Conservation (phyloP, 2,113 vertebrate species). For the Phaetusa simplex region DNA sequence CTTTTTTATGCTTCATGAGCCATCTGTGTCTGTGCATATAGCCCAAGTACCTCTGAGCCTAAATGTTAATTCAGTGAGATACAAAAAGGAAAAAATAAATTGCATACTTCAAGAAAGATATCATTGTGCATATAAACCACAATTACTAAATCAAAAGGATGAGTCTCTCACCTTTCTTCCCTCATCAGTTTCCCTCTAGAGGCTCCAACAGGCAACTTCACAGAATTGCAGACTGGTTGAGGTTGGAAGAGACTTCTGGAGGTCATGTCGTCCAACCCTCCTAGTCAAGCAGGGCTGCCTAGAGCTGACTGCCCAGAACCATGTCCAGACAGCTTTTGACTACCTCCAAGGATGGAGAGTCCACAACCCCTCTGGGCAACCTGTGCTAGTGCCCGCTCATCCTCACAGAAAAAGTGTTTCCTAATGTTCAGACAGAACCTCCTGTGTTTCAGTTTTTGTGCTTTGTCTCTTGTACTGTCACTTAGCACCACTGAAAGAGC, state of each 20-base stretch:
- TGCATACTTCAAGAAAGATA: neutral
- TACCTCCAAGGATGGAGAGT: neutral
- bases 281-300: neutral
- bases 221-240: neutral
- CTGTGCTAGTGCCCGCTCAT: neutral
- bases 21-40: neutral
- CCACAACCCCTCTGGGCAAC: neutral
- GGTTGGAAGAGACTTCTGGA: neutral
- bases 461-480: neutral
- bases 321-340: neutral
- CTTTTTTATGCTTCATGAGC: neutral
- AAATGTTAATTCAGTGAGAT: neutral
- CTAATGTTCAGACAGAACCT: neutral
- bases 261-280: rapidly evolving
- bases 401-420: neutral
- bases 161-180: neutral
- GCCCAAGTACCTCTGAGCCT: neutral
- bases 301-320: neutral
- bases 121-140: neutral
- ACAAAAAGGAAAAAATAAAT: neutral
- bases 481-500: neutral
- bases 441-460: neutral
- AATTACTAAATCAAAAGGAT: neutral
- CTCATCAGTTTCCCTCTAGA: neutral
- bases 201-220: neutral